Evolutionary conservation across 2,113 vertebrate species (phyloP), one percentile per base, ranked within the genome.

Genomic region (Notarius lentiginosus): DNA sequence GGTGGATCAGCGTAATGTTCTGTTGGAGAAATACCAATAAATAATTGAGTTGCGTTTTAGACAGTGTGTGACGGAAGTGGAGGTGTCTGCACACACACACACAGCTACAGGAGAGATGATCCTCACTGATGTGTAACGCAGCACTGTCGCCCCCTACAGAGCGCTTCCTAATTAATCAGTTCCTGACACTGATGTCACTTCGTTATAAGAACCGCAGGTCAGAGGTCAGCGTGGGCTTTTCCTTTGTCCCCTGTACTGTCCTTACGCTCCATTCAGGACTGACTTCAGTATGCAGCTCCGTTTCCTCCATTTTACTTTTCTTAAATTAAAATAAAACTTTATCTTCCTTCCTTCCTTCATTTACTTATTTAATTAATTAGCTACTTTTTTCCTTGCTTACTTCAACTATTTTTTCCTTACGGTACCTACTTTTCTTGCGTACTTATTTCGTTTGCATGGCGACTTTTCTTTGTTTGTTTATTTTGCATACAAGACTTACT

Each of bases 71-170:
- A 65, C 49, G 4, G 11, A 65, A 83, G 47, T 17, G 15, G n/a
- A 18, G 81, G 61, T 22, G 14, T 66, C 8, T 3, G 41, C 61
- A 14, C 55, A 34, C 11, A 47, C 18, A 24, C 20, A 9, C 11
- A 47, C 11, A n/a, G 60, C 24, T 8, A 15, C n/a, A 70, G 27
- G 15, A 5, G 24, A 49, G 61, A 65, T n/a, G n/a, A 66, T 27
- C 27, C 24, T 15, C 10, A 66, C 41, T 53, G 81, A 49, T 47
- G n/a, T 66, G 61, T 14, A 27, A 27, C 17, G 63, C 22, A 61
- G 11, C 41, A 27, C 24, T 66, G 63, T 24, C 34, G 41, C 81
- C 61, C 81, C 61, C 47, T 1, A 84, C 84, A 90, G 90, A 89
- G 58, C 15, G 24, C 22, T 49, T 41, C 41, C 41, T 41, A 41